Evolutionary conservation across 2,113 vertebrate species (phyloP).

Genomic region (Phainopepla nitens): DNA sequence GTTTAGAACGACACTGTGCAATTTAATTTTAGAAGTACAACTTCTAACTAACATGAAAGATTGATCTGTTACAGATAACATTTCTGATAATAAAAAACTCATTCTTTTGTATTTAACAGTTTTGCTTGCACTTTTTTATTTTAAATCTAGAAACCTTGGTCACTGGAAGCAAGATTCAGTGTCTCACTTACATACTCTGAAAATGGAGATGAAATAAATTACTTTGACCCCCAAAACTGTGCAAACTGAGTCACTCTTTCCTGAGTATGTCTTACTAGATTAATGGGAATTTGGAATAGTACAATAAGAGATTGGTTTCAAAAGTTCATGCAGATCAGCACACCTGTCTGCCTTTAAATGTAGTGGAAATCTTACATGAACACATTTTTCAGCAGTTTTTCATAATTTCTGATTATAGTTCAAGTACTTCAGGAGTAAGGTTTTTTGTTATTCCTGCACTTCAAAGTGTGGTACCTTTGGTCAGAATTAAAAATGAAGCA

Average conservation of each 20-base stretch:
- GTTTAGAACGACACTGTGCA: neutral
- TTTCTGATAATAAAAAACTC: neutral
- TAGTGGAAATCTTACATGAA: neutral
- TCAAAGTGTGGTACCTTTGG: neutral
- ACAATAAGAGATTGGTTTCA: neutral
- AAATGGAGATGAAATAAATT: neutral
- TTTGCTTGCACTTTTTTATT: neutral
- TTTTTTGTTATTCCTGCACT: neutral
- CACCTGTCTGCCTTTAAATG: neutral
- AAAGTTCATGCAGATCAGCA: neutral
- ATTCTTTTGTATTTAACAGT: neutral
- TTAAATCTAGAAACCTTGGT: neutral
- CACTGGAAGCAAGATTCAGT: neutral
- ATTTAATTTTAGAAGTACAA: neutral
- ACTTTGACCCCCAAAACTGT: neutral
- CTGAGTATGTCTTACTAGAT: neutral
- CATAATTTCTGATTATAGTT: neutral
- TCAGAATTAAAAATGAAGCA: neutral
- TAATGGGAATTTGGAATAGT: neutral
- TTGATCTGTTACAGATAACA: neutral
- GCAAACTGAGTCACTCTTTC: neutral
- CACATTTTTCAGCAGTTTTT: neutral
- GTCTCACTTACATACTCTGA: accelerated
- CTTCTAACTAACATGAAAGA: neutral
- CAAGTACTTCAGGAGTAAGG: neutral